Base-by-base conservation (phyloP, 2,888 invertebrate species). In the Mechanitis messenoides region DNA sequence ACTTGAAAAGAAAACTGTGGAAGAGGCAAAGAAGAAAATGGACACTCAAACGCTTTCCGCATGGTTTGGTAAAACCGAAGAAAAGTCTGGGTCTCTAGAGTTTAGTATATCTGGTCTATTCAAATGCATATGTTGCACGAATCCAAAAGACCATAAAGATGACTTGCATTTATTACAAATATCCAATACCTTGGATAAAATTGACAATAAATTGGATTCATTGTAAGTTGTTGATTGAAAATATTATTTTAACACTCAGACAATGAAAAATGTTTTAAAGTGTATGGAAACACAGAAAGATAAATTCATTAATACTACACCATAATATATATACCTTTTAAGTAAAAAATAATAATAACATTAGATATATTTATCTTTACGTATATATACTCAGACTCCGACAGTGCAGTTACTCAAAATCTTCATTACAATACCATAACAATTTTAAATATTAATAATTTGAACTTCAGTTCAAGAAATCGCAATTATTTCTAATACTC, bases 111-210 rank as follows among this genome's bases (percentile, higher is more conserved):
- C 97, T 4, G 97, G 97, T 0, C 86, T 97, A 1, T 97, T 97
- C 88, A 94, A 94, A 60, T 95, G 96, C 72, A 93, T 97, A 91
- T 92, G 96, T 65, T 97, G 97, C 77, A 97, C 96, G 0, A 96
- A 97, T 76, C 96, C 96, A 6, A 95, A 95, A 74, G 94, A 96
- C 9, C 93, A 94, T 33, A 95, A 96, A 71, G 96, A 97, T 69
- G 94, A 96, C 68, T 92, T 95, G 60, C 96, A 97, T 79, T 88
- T 97, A 1, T 91, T 95, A 38, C 93, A 95, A 63, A 97, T 97
- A 59, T 94, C 95, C 0, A 95, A 94, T 62, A 93, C 95, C 0
- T 83, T 97, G 68, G 95, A 96, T 58, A 92, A 92, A 45, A 92
- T 97, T 47, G 93, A 93, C 66, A 95, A 94, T 76, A 91, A 94